Evolutionary conservation across 2,797 vertebrate species (phyloP).

Genomic region (Sebastes iracundus): DNA sequence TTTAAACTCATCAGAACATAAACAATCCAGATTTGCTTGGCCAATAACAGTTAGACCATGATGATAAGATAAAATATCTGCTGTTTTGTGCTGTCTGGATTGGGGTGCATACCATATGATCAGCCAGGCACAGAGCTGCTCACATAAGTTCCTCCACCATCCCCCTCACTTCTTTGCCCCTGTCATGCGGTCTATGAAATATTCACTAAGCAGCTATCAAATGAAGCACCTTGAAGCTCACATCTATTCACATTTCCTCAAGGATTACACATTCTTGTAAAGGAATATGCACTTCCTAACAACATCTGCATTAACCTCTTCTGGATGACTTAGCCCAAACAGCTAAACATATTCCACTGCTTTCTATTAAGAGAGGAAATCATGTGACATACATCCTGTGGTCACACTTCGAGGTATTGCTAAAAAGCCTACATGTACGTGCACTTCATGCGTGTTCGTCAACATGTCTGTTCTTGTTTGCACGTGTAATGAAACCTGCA

Average conservation of each 20-base stretch:
- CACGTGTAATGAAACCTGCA: slow-evolving; percentile 32
- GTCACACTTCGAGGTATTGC: neutral
- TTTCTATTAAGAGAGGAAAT: neutral
- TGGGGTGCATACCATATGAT: neutral
- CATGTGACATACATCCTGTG: neutral
- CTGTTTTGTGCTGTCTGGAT: neutral
- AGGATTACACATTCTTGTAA: slow-evolving; percentile 9
- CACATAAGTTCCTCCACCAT: slow-evolving; percentile 39
- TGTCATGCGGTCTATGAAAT: slow-evolving; percentile 79
- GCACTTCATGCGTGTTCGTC: neutral
- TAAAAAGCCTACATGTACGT: neutral
- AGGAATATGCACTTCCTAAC: slow-evolving; percentile 11
- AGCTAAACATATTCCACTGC: neutral
- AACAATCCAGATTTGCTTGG: neutral
- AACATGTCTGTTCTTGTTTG: slow-evolving; percentile 47
- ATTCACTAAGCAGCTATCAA: slow-evolving; percentile 75
- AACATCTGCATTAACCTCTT: slow-evolving; percentile 6
- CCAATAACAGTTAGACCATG: neutral
- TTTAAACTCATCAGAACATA: neutral
- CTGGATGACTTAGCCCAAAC: neutral
- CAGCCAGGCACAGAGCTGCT: slow-evolving; percentile 6
- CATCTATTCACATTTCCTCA: slow-evolving; percentile 38
- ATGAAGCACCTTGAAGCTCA: slow-evolving; percentile 52
- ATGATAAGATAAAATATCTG: neutral
- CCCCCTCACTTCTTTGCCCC: slow-evolving; percentile 48